A percentile compares a stretch with the other conserved stretches of the same genome.
These are phyloP conservation scores for Apis dorsata DNA, from an alignment of 1,140 invertebrate species.

Conservation along the genomic window DNA sequence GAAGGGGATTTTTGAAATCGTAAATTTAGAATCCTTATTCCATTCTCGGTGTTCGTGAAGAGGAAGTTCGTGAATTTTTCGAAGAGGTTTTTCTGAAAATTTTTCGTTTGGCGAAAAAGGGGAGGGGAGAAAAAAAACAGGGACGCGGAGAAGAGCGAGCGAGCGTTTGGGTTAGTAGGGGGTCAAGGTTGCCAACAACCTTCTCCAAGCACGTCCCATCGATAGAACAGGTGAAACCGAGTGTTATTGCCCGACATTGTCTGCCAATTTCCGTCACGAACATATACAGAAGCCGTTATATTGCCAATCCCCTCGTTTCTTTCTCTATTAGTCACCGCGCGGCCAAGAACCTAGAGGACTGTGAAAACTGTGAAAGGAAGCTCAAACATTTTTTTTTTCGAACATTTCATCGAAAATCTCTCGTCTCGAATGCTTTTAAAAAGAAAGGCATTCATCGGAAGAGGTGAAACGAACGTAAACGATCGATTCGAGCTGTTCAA, in stretches of 20 bases:
- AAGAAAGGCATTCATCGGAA: too few species aligned
- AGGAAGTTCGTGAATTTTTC: background rate
- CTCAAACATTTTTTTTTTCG: too few species aligned
- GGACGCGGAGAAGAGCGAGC: background rate
- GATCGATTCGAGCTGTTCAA: too few species aligned
- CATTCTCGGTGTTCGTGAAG: background rate
- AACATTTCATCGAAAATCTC: too few species aligned
- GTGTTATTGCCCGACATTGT: slow-evolving; percentile 34
- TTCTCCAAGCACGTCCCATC: background rate
- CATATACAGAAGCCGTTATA: background rate
- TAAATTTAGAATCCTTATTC: background rate
- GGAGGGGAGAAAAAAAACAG: too few species aligned
- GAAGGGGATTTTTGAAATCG: background rate
- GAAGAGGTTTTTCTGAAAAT: too few species aligned
- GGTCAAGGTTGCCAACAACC: background rate
- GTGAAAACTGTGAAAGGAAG: too few species aligned
- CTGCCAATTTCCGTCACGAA: slow-evolving; percentile 29
- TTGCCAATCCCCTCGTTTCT: slow-evolving; percentile 1
- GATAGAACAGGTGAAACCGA: background rate
- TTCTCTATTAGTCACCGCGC: slow-evolving; percentile 18
- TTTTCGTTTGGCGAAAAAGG: background rate
- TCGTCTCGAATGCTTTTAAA: too few species aligned
- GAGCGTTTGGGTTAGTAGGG: background rate
- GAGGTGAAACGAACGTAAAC: too few species aligned
- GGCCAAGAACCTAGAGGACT: background rate